Evolutionary conservation across 1,140 invertebrate genomes (phyloP), one percentile per base, ranked within the genome.

Genomic region (Polypedilum pembai): DNA sequence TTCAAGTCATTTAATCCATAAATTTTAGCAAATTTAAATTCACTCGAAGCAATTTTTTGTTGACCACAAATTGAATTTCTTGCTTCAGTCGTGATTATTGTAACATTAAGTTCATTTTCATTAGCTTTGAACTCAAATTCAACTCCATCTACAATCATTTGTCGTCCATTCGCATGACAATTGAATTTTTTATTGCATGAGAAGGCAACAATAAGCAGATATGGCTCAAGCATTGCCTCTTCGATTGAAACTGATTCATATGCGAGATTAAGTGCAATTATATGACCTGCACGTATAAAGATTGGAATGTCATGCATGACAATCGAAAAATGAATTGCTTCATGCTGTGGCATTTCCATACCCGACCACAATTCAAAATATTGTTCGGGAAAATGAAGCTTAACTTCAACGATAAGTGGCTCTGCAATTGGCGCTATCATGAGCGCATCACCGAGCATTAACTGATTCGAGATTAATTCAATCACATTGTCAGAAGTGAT

Each of bases 221-320:
- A 21, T 69, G 65, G 65, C 20, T 69, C n/a, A 18, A 69, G 17
- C 8, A n/a, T 18, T 10, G 65, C 65, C 5, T 69, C 65, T 18
- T 69, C 65, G 15, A 18, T 18, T 18, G 65, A 20, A n/a, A 69
- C 17, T 18, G 65, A 69, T 20, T 69, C 20, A 21, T 69, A 18
- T 69, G 65, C 65, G 10, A 69, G 17, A 21, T 69, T 69, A 21
- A 21, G 17, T 20, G 65, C 20, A 69, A 69, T 21, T 18, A 69
- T 69, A 18, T 69, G 65, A 18, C 65, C 65, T 69, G 65, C 17
- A 69, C 65, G 65, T 18, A 69, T 69, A 12, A 69, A 69, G 20
- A 69, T 69, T 69, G 65, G 65, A 69, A 69, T 69, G 65, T 69
- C 65, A 21, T 21, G 17, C 65, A 69, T 69, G 18, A 69, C 65